These are phyloP conservation scores for Callosobruchus maculatus DNA, from an alignment of 2,888 invertebrate genomes.

Conservation along the genomic window DNA sequence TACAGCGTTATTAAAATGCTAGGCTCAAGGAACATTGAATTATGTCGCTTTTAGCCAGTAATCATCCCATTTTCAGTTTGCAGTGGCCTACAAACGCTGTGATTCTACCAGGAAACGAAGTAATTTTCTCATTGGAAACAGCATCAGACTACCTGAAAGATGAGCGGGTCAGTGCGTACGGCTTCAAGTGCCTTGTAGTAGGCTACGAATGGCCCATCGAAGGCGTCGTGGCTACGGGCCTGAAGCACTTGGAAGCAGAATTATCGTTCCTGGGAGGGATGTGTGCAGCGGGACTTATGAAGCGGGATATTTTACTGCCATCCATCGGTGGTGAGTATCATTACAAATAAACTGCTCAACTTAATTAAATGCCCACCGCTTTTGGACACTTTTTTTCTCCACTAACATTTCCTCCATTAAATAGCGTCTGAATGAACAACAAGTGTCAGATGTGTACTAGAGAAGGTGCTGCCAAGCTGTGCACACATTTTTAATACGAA, in stretches of 20 bases:
- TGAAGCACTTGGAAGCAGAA: constrained; percentile 83
- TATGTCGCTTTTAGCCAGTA: too few relatives aligned
- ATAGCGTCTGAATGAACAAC: too few relatives aligned
- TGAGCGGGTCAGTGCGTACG: constrained; percentile 75
- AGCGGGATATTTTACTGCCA: constrained; percentile 71
- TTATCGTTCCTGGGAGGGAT: constrained; percentile 86
- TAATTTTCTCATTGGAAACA: constrained; percentile 93
- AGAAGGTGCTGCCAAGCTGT: too few relatives aligned
- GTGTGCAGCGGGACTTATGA: constrained; percentile 87
- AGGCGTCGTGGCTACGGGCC: constrained; percentile 49
- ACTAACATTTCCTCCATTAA: too few relatives aligned
- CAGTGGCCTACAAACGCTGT: constrained; percentile 88
- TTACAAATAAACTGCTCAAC: too few relatives aligned
- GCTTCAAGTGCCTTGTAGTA: constrained; percentile 76
- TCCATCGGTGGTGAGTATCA: constrained; percentile 53
- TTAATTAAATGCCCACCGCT: too few relatives aligned
- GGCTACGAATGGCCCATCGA: constrained; percentile 75
- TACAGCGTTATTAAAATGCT: too few relatives aligned
- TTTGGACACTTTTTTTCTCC: too few relatives aligned
- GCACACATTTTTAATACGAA: too few relatives aligned
- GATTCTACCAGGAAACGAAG: constrained; percentile 88
- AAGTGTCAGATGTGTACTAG: too few relatives aligned
- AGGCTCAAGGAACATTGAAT: too few relatives aligned
- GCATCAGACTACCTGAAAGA: constrained; percentile 92
- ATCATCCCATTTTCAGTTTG: constrained; percentile 47